Percentiles rank a stretch among this genome's conserved stretches.
phyloP scores from a whole-genome alignment of 2,888 invertebrate genomes.

The Ischnura elegans region DNA sequence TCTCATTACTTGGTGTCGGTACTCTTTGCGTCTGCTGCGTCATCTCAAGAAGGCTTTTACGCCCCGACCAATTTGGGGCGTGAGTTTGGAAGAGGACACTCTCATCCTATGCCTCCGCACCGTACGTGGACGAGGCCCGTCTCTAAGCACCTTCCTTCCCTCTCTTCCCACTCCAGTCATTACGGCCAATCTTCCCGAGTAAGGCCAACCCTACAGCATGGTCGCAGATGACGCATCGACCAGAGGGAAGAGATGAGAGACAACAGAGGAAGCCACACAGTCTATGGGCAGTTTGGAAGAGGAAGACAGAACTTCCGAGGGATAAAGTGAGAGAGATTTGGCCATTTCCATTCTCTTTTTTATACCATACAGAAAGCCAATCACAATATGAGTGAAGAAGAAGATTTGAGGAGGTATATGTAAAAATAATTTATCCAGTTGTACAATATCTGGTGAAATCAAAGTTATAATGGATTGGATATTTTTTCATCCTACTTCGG shows the following conservation, averaged over 20 bases:
- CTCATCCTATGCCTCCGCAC: neutral
- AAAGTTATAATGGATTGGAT: too few species aligned
- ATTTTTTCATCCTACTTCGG: too few species aligned
- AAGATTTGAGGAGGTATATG: too few species aligned
- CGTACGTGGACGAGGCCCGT: neutral
- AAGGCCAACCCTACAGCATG: constrained; percentile 17
- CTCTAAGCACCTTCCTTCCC: neutral
- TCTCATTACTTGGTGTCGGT: too few species aligned
- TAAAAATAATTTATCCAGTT: too few species aligned
- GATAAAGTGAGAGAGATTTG: neutral
- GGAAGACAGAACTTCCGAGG: too few species aligned
- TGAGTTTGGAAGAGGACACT: neutral
- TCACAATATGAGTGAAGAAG: too few species aligned
- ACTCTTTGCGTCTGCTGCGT: too few species aligned
- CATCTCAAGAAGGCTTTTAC: too few species aligned
- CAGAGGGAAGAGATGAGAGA: neutral
- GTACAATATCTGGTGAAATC: too few species aligned
- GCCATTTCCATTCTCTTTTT: neutral
- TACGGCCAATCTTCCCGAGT: constrained; percentile 27
- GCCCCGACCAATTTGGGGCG: neutral
- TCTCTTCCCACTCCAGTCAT: neutral
- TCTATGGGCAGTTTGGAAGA: neutral
- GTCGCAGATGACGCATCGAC: constrained; percentile 48
- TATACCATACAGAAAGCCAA: too few species aligned
- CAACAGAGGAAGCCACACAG: neutral